Evolutionary conservation across 1,140 invertebrate genomes (phyloP).

Genomic region (Ceratosolen solmsi): DNA sequence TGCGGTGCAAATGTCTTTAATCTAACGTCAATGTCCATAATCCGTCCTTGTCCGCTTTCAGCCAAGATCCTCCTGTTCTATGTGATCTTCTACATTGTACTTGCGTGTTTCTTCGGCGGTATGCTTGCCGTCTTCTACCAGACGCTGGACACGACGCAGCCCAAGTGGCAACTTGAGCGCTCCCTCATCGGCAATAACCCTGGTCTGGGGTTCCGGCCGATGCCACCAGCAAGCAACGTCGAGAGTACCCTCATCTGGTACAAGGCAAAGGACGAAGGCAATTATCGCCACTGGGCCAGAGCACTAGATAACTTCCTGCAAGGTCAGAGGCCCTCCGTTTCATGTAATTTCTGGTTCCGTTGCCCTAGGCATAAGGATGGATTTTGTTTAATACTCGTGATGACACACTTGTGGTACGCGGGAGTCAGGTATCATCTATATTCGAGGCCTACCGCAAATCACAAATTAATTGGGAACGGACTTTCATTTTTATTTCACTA

Average conservation of each 20-base stretch:
- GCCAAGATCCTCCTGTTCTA: conserved; percentile 96
- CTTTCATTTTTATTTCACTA: too few species aligned
- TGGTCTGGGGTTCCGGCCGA: conserved; percentile 93
- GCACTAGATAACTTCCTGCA: conserved; percentile 83
- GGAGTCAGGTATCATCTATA: too few species aligned
- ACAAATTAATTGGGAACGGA: too few species aligned
- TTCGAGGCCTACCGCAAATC: too few species aligned
- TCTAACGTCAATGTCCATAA: neutral
- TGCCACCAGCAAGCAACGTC: conserved; percentile 89
- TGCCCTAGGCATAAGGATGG: too few species aligned
- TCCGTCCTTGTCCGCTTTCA: conserved; percentile 65
- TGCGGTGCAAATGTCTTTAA: too few species aligned
- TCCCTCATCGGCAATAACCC: conserved; percentile 94
- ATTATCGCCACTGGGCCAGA: conserved; percentile 85
- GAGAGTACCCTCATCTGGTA: conserved; percentile 97
- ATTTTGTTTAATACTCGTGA: too few species aligned
- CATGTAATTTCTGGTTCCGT: too few species aligned
- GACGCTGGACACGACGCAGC: conserved; percentile 87
- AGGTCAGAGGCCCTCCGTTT: conserved; percentile 75
- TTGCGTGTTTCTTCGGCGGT: conserved; percentile 91
- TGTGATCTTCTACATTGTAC: conserved; percentile 90
- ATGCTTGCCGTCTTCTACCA: conserved; percentile 95
- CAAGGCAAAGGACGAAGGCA: conserved; percentile 84
- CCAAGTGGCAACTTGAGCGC: conserved; percentile 88
- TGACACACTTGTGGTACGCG: too few species aligned